A percentile compares a stretch with the other conserved stretches of the same genome.
phyloP scores from a whole-genome alignment of 64 coral and sea anemone species.

The Acropora tenuis region DNA sequence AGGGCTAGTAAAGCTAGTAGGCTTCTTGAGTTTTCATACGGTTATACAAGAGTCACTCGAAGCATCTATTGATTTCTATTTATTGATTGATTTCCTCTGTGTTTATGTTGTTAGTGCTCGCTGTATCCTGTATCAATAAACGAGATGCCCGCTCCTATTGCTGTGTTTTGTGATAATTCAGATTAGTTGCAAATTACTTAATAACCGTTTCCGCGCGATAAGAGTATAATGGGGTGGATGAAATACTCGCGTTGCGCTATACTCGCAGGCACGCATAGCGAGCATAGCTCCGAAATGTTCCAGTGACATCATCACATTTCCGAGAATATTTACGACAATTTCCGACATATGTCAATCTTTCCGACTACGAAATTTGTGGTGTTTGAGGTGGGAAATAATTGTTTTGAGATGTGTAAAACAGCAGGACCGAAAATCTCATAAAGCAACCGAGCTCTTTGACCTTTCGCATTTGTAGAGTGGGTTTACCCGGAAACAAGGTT shows the following conservation, averaged over 20 bases:
- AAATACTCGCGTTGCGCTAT: no score
- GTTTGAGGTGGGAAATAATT: conserved; percentile 18
- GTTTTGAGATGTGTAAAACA: background rate
- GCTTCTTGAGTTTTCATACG: no score
- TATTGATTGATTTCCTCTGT: no score
- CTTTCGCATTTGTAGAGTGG: background rate
- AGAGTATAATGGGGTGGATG: no score
- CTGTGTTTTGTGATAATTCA: conserved; percentile 19
- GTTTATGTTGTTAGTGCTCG: no score
- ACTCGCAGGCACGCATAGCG: no score
- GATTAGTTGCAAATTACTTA: background rate
- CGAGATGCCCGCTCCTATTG: conserved; percentile 57
- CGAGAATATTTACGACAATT: background rate
- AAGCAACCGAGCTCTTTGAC: background rate
- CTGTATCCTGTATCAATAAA: conserved; percentile 46
- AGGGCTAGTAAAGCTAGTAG: no score
- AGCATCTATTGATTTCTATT: no score
- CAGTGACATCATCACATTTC: background rate
- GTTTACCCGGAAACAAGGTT: background rate
- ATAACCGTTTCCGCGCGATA: no score
- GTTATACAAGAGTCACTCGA: no score
- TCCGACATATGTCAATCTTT: background rate
- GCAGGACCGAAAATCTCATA: background rate
- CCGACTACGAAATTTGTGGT: background rate
- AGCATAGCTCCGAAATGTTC: no score